Conservation (phyloP, 2,888 invertebrate genomes). For the Microchrysa polita region DNA sequence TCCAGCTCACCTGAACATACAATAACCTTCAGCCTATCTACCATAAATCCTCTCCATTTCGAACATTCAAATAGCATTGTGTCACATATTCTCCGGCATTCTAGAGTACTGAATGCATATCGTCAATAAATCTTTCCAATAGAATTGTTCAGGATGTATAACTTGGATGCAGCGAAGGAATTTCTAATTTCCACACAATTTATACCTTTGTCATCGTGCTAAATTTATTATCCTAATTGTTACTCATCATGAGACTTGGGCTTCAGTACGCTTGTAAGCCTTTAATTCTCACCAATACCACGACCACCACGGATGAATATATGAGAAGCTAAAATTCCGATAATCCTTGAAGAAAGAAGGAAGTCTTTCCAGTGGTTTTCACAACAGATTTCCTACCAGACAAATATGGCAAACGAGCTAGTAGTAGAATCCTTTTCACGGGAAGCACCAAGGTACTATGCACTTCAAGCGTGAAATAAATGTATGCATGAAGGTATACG, state of each 20-base stretch:
- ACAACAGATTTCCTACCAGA: constrained; percentile 32
- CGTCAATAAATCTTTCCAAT: constrained; percentile 26
- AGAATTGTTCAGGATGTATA: constrained; percentile 28
- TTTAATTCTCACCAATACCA: not conserved
- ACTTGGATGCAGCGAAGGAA: constrained; percentile 32
- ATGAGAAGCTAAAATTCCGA: constrained; percentile 12
- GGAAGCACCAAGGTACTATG: not conserved
- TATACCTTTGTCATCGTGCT: constrained; percentile 13
- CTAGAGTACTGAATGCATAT: not conserved
- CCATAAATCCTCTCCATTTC: constrained; percentile 7
- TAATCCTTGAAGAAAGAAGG: constrained; percentile 25
- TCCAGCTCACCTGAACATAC: too few relatives aligned
- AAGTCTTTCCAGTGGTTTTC: constrained; percentile 23
- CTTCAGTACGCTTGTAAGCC: not conserved
- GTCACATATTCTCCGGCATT: constrained; percentile 1
- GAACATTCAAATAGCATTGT: not conserved
- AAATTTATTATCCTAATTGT: constrained; percentile 44
- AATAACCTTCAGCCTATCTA: not conserved
- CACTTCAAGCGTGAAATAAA: constrained; percentile 19
- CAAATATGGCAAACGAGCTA: constrained; percentile 21
- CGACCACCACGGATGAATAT: not conserved
- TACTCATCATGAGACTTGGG: not conserved
- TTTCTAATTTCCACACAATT: constrained; percentile 40
- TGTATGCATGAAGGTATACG: constrained; percentile 8
- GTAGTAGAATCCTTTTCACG: not conserved